Evolutionary conservation across 2,113 vertebrate genomes (phyloP).

Genomic region (Ifrita kowaldi): DNA sequence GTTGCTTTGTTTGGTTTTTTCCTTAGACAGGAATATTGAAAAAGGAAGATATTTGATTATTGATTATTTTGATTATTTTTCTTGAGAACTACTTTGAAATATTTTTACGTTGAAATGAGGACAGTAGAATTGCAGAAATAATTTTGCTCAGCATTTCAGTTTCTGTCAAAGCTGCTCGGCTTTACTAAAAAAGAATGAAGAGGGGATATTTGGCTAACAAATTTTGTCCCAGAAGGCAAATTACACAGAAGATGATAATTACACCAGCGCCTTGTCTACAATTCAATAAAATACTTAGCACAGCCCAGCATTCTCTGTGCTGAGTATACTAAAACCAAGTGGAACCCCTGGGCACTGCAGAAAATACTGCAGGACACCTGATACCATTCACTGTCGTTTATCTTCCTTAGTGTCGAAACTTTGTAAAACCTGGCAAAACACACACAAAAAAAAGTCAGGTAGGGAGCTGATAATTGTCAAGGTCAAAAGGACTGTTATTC

Average conservation of each 20-base stretch:
- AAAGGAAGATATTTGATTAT: not conserved
- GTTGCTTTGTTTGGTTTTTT: not conserved
- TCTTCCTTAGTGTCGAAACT: constrained; percentile 51
- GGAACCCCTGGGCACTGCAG: not conserved
- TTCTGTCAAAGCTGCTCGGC: not conserved
- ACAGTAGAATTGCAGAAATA: not conserved
- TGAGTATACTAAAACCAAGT: constrained; percentile 18
- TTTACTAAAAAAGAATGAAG: not conserved
- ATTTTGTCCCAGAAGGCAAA: constrained; percentile 3
- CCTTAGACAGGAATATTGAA: not conserved
- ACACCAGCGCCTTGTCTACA: constrained; percentile 3
- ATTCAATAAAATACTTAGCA: constrained; percentile 37
- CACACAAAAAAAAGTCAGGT: not conserved
- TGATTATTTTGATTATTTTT: not conserved
- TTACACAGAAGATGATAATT: constrained; percentile 9
- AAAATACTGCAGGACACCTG: constrained; percentile 28
- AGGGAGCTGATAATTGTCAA: not conserved
- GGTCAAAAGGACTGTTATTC: not conserved
- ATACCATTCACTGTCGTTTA: constrained; percentile 9
- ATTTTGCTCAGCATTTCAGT: constrained; percentile 8
- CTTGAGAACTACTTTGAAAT: not conserved
- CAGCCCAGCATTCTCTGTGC: not conserved
- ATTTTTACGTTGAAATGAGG: not conserved
- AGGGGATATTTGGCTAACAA: not conserved
- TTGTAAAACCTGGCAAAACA: constrained; percentile 31